Conservation (phyloP, 2,888 invertebrate genomes). For the Athalia rosae region DNA sequence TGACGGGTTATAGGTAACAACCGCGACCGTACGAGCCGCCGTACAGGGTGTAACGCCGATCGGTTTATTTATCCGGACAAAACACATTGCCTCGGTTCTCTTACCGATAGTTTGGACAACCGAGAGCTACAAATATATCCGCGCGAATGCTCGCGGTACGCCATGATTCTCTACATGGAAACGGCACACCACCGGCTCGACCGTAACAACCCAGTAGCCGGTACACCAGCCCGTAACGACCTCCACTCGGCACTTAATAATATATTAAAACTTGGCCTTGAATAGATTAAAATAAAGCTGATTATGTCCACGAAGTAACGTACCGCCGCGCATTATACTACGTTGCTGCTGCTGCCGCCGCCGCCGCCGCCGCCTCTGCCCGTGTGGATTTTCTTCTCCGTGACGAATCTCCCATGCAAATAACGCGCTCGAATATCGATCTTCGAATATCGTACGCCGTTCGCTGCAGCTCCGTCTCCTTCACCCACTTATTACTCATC, state of each 20-base stretch:
- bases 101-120: slow-evolving; percentile 24
- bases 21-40: no score
- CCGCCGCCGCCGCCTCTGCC: no score
- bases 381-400: no score
- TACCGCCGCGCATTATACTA: neutral
- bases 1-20: no score
- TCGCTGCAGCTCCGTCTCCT: no score
- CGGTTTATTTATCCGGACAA: slow-evolving; percentile 33
- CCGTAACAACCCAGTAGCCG: neutral
- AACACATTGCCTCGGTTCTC: slow-evolving; percentile 21
- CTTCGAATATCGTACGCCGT: no score
- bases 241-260: slow-evolving; percentile 38
- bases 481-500: no score
- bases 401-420: no score
- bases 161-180: neutral
- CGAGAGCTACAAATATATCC: slow-evolving; percentile 26
- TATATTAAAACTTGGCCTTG: slow-evolving; percentile 40
- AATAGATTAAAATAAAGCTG: slow-evolving; percentile 42
- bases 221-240: slow-evolving; percentile 6
- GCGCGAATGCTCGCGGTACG: neutral
- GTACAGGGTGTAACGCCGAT: neutral
- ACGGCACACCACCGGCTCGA: neutral
- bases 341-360: no score
- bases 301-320: slow-evolving; percentile 16
- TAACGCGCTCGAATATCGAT: no score